Base-by-base conservation (phyloP, 2,113 vertebrate species). In the Cebus imitator region DNA sequence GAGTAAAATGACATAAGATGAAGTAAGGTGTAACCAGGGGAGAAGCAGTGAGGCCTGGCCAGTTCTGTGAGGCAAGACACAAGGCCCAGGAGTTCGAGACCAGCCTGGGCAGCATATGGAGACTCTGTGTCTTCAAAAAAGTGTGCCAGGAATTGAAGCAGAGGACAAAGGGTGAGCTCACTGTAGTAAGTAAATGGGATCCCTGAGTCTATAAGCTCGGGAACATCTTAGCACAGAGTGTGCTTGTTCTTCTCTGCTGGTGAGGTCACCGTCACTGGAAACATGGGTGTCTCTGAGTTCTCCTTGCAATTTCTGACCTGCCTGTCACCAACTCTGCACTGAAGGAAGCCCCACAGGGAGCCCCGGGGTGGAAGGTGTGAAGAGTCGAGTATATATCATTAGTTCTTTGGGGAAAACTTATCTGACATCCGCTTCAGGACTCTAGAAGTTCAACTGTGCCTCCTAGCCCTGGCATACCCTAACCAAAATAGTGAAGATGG, bases 111-210 rank as follows among this genome's bases (percentile, higher is more conserved):
- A 64, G 30, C 61, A 64, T 2, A 30, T 13, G 5, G 12, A 64
- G 61, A 64, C 12, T 30, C 27, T 32, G 61, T 64, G 27, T 64
- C 61, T 64, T 64, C 12, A 30, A 64, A 64, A 8, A 73, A 66
- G 8, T 43, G 27, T 14, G 25, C 21, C 23, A 75, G 57, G 45
- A 66, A 27, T 8, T n/a, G 21, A 66, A 57, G 32, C 21, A 52
- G 23, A 86, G 52, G 75, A 89, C 58, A 37, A 48, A 85, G n/a
- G 11, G 58, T 30, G 9, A 58, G 90, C 21, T 79, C 32, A 8
- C 1, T 1, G 8, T 11, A 3, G 66, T 50, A 40, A 48, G 55
- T 2, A 25, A 68, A 79, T 0, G 8, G 37, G 18, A 35, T 8
- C 4, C 9, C 43, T 12, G 48, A 72, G 78, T 40, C 48, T n/a